Conservation (phyloP, 2,888 invertebrate species). For the Rhagophthalmus giganteus region DNA sequence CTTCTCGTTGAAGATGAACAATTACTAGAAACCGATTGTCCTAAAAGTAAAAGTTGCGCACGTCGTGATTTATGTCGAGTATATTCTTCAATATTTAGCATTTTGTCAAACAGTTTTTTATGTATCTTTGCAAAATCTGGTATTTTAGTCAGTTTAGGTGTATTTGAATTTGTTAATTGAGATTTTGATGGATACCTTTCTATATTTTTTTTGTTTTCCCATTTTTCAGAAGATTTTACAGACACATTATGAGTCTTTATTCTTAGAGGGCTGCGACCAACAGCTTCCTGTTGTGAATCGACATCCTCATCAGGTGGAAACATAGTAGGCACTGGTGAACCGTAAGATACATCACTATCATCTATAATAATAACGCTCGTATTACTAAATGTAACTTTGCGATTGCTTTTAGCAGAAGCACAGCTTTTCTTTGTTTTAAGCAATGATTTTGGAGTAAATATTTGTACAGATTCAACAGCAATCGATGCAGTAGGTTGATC, state of each 20-base stretch:
- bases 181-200: neutral
- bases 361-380: conserved; percentile 14
- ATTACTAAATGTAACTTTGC: conserved; percentile 13
- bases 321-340: conserved; percentile 1
- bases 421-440: conserved; percentile 1
- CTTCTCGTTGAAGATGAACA: neutral
- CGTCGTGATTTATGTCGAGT: conserved; percentile 57
- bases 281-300: neutral
- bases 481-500: too few species aligned
- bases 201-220: neutral
- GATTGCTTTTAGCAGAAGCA: neutral
- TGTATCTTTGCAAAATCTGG: conserved; percentile 74
- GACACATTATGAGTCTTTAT: too few species aligned
- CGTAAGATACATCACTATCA: neutral
- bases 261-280: too few species aligned
- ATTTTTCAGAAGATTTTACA: too few species aligned
- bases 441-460: conserved; percentile 7
- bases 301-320: conserved; percentile 8
- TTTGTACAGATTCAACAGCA: too few species aligned
- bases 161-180: too few species aligned
- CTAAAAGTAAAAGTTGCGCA: conserved; percentile 53
- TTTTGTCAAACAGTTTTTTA: conserved; percentile 64
- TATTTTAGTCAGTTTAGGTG: conserved; percentile 55
- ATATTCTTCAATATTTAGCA: conserved; percentile 70
- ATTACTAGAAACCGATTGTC: conserved; percentile 35